These are phyloP conservation scores for Epizoanthus stellaris DNA, from an alignment of 92 coral and sea anemone genomes.

Conservation along the genomic window DNA sequence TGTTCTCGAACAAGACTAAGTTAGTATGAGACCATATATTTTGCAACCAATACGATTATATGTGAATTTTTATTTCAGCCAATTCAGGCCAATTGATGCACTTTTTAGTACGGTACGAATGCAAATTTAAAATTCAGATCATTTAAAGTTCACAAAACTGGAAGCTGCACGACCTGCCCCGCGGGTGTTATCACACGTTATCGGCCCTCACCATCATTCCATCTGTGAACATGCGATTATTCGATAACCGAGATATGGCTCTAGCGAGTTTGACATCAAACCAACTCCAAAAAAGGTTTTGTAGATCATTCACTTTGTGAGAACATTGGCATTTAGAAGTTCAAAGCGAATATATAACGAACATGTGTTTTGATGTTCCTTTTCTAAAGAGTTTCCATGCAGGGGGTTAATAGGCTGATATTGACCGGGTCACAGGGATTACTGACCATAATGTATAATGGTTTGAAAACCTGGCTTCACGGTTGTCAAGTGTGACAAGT, in stretches of 20 bases:
- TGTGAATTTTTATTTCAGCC: background rate
- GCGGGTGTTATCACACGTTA: conserved; percentile 6
- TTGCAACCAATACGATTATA: conserved; percentile 4
- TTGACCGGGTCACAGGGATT: conserved; percentile 1
- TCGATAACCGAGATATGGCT: background rate
- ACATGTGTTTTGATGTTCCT: conserved; percentile 5
- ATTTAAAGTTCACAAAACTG: background rate
- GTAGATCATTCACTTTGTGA: background rate
- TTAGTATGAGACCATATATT: background rate
- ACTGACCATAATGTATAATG: background rate
- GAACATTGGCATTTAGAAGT: background rate
- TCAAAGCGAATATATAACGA: background rate
- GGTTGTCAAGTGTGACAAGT: too few relatives aligned
- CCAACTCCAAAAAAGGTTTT: background rate
- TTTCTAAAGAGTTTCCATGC: conserved; percentile 8
- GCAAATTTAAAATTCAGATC: conserved; percentile 1
- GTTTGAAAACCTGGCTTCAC: background rate
- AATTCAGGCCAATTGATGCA: background rate
- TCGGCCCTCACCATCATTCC: background rate
- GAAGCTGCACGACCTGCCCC: background rate
- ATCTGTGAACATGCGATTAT: background rate
- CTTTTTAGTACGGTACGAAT: background rate
- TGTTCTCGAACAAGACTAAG: background rate
- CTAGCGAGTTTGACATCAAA: background rate
- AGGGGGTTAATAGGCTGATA: conserved; percentile 23